These are phyloP conservation scores for Gorsachius goisagi DNA, from an alignment of 2,113 vertebrate species.

Conservation along the genomic window DNA sequence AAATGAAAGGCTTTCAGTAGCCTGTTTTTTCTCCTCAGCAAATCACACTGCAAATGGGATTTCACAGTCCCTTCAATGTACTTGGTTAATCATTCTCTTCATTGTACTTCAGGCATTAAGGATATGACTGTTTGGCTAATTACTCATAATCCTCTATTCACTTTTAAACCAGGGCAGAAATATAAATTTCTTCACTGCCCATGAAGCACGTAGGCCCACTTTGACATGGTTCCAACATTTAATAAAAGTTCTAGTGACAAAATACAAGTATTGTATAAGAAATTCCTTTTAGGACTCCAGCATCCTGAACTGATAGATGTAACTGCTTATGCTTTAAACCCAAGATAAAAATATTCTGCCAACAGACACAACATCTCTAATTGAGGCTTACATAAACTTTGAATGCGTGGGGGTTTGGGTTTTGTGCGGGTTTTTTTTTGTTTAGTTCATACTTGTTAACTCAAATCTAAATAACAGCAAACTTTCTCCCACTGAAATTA, in stretches of 20 bases:
- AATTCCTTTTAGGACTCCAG: background rate
- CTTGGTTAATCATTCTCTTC: background rate
- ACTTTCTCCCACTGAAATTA: background rate
- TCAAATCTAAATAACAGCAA: background rate
- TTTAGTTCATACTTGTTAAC: background rate
- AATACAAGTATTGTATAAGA: background rate
- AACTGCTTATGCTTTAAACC: background rate
- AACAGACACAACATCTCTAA: background rate
- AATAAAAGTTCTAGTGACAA: background rate
- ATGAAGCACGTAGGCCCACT: background rate
- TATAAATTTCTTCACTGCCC: background rate
- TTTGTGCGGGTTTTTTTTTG: background rate
- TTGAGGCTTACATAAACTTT: background rate
- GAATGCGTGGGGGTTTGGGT: rapidly evolving
- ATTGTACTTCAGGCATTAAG: background rate
- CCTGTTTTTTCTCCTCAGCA: background rate
- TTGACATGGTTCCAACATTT: background rate
- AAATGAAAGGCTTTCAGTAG: background rate
- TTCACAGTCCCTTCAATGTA: background rate
- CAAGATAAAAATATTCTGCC: background rate
- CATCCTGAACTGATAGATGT: background rate
- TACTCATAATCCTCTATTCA: background rate
- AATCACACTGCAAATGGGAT: background rate
- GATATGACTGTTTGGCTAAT: background rate
- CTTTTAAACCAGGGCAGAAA: background rate